Percentiles rank a stretch among this genome's conserved stretches.
These are phyloP conservation scores for Corydoras sp. DNA, from an alignment of 2,113 vertebrate genomes.

Conservation along the genomic window DNA sequence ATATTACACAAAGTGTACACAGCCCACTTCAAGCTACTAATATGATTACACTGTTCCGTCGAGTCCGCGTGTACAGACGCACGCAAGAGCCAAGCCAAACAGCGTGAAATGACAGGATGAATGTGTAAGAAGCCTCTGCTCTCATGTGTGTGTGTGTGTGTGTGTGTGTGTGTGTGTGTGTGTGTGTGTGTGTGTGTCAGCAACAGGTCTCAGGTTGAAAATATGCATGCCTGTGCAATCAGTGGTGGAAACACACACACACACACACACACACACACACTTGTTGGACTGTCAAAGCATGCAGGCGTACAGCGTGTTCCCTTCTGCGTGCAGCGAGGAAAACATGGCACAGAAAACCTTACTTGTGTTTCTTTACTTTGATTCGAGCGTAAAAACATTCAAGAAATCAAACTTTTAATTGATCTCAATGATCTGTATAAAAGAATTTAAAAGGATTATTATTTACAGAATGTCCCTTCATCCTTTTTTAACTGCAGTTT, in stretches of 20 bases:
- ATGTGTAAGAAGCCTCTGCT: constrained; percentile 10
- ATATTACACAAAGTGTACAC: background rate
- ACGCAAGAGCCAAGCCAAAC: background rate
- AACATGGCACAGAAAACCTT: no score
- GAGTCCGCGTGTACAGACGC: background rate
- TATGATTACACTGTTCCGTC: background rate
- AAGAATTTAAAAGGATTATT: no score
- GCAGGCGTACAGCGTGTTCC: background rate
- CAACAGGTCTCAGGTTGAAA: constrained; percentile 29
- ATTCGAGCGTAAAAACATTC: no score
- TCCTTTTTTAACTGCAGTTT: no score
- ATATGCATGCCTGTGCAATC: constrained; percentile 18
- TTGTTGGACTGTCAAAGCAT: background rate
- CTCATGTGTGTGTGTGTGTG: background rate
- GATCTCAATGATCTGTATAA: no score
- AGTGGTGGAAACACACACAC: no score
- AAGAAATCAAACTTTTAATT: no score
- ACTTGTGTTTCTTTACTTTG: no score
- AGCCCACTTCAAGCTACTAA: no score
- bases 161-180: background rate
- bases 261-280: background rate
- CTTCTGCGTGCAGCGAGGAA: background rate
- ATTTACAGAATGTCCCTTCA: no score
- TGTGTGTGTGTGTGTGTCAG: constrained; percentile 1
- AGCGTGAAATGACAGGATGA: constrained; percentile 11